These are phyloP conservation scores for Noctua pronuba DNA, from an alignment of 2,888 invertebrate genomes.

Conservation along the genomic window DNA sequence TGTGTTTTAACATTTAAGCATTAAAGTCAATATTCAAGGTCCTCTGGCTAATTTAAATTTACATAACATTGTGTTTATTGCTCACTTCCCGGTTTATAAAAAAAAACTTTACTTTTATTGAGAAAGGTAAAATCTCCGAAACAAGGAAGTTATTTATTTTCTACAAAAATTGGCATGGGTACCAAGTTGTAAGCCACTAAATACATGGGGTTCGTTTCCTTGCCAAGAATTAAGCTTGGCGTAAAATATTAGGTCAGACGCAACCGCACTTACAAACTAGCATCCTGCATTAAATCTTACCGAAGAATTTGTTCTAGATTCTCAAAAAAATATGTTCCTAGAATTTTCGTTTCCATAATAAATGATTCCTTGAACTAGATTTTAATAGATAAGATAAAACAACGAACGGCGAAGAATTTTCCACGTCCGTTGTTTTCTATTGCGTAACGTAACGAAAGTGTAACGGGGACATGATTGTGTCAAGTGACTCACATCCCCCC, in stretches of 20 bases:
- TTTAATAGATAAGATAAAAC: slow-evolving; percentile 2
- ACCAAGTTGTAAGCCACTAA: background rate
- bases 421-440: background rate
- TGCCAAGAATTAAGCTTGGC: slow-evolving; percentile 33
- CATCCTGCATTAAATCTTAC: background rate
- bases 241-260: slow-evolving; percentile 14
- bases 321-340: background rate
- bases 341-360: background rate
- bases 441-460: background rate
- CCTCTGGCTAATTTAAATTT: slow-evolving; percentile 3
- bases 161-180: slow-evolving; percentile 25
- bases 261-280: background rate
- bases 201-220: slow-evolving; percentile 18
- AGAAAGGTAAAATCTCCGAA: background rate
- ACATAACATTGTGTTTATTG: background rate
- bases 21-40: slow-evolving; percentile 32
- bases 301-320: slow-evolving; percentile 2
- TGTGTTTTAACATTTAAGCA: background rate
- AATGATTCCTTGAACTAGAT: slow-evolving; percentile 22
- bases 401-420: background rate
- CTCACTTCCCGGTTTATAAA: slow-evolving; percentile 14
- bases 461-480: background rate
- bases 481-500: background rate
- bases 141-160: slow-evolving; percentile 17
- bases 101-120: background rate